Base-by-base conservation (phyloP, 2,888 invertebrate genomes). In the Drosophila anomalipes region DNA sequence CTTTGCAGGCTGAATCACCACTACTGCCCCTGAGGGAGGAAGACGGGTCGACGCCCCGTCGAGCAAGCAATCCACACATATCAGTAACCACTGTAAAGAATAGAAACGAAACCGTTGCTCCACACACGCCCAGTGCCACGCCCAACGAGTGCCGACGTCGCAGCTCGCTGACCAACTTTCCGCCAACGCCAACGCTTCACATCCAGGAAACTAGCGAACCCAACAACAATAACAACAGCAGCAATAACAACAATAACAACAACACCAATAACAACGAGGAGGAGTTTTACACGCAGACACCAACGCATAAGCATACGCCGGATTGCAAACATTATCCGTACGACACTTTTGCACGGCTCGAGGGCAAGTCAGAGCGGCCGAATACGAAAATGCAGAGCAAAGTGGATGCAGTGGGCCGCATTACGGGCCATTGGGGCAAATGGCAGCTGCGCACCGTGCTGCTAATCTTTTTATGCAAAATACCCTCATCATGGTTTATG, bases 401-500 rank as follows among this genome's bases (percentile, higher is more conserved):
- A 82, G 92, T 93, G 22, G 93, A 94, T 82, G 93, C 93, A n/a
- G 93, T 94, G n/a, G 93, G 93, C 22, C 91, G 91, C 33, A 91
- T 94, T 30, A 93, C 93, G 28, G 94, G 94, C 57, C 91, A 93
- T 67, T 93, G 93, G 93, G 94, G 94, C 32, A 92, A 90, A 78
- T 94, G 94, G 94, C 94, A 94, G 72, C 71, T 94, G 49, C 91
- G 94, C 54, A 93, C 94, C 0, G 93, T 94, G 3, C 80, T 94
- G 5, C 79, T 94, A 16, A 93, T 94, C 32, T 94, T 93, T 67
- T 85, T 94, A 4, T 93, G 93, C 70, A 94, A 94, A 81, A 93
- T 94, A 59, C 94, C 94, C 3, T 93, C 94, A 0, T 94, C 94
- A 1, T 94, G 94, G 94, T 94, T 94, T 72, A 94, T 94, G 94